phyloP scores from a whole-genome alignment of 2,797 vertebrate species.

The Poeciliopsis presidionis region DNA sequence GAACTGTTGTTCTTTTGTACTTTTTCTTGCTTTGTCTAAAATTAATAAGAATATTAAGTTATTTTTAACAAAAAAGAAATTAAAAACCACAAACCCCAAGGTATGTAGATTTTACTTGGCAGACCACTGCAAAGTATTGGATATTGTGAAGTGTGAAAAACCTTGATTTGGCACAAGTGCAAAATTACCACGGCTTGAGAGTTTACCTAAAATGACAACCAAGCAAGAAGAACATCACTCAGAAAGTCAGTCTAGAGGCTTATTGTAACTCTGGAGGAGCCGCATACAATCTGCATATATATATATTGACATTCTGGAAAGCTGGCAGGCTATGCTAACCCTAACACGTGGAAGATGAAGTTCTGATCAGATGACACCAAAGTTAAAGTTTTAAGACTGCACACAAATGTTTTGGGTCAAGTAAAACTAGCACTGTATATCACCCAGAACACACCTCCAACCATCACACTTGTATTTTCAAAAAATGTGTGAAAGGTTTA shows the following conservation, averaged over 20 bases:
- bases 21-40: background rate
- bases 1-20: background rate
- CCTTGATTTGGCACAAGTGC: background rate
- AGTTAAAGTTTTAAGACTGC: background rate
- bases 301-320: background rate
- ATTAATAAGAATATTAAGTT: background rate
- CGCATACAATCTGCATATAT: background rate
- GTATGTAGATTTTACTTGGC: background rate
- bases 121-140: background rate
- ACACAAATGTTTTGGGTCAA: background rate
- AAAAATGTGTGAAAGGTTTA: background rate
- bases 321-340: too few species aligned
- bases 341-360: background rate
- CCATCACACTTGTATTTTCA: background rate
- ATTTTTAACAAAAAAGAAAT: too few species aligned
- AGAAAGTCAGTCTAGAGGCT: background rate
- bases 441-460: background rate
- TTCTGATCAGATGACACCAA: background rate
- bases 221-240: background rate
- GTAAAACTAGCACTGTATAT: background rate
- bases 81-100: background rate
- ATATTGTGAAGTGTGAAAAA: background rate
- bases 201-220: background rate
- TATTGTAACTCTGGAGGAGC: background rate
- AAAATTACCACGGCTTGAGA: background rate